Conservation (phyloP, 2,113 vertebrate species). For the Corythornis cristatus region DNA sequence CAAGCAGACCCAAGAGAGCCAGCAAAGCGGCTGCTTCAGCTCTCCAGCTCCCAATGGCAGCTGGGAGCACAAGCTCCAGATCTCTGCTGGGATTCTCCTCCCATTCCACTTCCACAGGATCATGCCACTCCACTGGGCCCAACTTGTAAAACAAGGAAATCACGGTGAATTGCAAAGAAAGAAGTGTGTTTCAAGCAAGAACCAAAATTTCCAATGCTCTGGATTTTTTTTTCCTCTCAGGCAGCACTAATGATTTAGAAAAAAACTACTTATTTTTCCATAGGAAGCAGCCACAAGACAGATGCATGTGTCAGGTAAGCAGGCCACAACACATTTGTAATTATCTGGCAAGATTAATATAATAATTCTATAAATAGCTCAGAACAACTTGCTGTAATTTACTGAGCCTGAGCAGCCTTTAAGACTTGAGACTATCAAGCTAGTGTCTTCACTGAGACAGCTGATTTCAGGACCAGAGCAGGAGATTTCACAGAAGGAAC, state of each 20-base stretch:
- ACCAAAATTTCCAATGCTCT: not conserved
- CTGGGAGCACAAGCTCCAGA: not conserved
- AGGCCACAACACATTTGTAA: not conserved
- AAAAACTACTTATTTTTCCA: not conserved
- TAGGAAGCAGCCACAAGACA: rapidly evolving
- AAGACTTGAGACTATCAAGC: not conserved
- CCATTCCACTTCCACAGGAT: not conserved
- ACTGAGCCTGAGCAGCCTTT: not conserved
- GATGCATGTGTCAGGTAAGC: not conserved
- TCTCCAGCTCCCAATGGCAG: not conserved
- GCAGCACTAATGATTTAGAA: not conserved
- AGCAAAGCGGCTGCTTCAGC: not conserved
- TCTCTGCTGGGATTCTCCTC: not conserved
- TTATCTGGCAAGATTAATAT: not conserved
- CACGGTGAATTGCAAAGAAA: not conserved
- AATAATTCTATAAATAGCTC: not conserved
- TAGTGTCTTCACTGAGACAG: not conserved
- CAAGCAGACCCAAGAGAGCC: not conserved
- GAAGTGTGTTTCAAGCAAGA: not conserved
- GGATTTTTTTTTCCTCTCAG: not conserved
- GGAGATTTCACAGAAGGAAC: not conserved
- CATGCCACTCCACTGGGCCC: not conserved
- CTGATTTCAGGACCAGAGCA: not conserved
- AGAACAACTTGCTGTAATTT: not conserved
- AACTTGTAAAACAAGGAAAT: not conserved